Conservation (phyloP, 2,888 invertebrate genomes). For the Antheraea yamamai region DNA sequence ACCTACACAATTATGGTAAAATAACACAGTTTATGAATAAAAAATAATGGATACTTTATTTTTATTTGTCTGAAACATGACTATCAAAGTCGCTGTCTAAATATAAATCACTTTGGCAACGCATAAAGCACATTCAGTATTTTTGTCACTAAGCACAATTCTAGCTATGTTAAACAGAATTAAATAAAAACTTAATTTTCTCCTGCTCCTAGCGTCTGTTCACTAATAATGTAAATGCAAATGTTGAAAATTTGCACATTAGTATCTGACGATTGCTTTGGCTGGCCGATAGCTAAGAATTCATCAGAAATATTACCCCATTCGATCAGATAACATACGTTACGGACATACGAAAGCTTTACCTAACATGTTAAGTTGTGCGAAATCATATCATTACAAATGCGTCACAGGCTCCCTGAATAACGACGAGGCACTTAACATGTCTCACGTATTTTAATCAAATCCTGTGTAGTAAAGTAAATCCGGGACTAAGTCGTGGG, state of each 20-base stretch:
- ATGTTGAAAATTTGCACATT: no score
- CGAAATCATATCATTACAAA: constrained; percentile 15
- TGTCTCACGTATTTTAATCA: constrained; percentile 24
- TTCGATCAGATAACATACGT: background rate
- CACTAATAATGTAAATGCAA: no score
- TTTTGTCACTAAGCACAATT: no score
- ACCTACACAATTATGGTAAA: no score
- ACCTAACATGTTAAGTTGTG: constrained; percentile 2
- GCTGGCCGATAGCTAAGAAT: no score
- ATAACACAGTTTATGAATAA: no score
- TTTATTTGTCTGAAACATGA: background rate
- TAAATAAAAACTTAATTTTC: no score
- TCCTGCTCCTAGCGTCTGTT: no score
- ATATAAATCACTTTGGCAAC: background rate
- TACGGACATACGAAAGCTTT: background rate
- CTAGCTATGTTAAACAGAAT: no score
- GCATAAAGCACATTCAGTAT: background rate
- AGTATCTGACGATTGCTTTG: no score
- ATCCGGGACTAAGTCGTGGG: constrained; percentile 10
- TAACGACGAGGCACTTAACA: constrained; percentile 23
- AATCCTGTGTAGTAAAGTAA: constrained; percentile 14
- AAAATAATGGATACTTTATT: background rate
- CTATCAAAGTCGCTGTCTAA: background rate
- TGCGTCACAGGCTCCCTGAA: constrained; percentile 16
- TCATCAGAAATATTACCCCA: no score